Evolutionary conservation across 2,113 vertebrate species (phyloP).

Genomic region (Eleginops maclovinus): DNA sequence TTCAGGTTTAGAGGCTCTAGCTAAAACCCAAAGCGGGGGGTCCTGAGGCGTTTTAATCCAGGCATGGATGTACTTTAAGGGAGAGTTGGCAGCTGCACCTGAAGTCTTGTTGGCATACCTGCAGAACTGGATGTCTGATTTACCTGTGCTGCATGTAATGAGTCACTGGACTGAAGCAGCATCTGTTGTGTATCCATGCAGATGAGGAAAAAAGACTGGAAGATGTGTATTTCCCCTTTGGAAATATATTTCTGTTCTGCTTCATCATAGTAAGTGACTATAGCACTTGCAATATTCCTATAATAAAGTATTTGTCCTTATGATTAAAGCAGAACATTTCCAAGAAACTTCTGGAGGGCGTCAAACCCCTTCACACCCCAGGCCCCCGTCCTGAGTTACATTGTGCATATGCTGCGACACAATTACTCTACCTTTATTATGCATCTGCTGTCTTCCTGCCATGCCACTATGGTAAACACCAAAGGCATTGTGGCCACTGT

Average conservation of each 20-base stretch:
- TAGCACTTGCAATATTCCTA: neutral
- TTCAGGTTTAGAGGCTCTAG: conserved; percentile 6
- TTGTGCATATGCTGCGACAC: conserved; percentile 57
- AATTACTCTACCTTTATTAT: conserved; percentile 65
- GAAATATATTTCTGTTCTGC: neutral
- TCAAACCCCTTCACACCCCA: conserved; percentile 7
- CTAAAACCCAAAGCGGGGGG: conserved; percentile 14
- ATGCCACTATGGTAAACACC: conserved; percentile 34
- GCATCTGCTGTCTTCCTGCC: conserved; percentile 29
- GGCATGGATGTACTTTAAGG: conserved; percentile 12
- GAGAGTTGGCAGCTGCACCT: conserved; percentile 20
- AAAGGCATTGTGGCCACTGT: conserved; percentile 66
- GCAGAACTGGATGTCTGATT: conserved; percentile 5
- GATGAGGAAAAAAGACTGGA: conserved; percentile 14
- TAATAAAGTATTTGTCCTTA: conserved; percentile 11
- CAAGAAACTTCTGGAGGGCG: conserved; percentile 21
- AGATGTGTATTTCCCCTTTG: neutral
- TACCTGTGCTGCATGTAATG: conserved; percentile 22
- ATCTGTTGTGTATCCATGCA: conserved; percentile 18
- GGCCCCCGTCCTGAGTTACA: conserved; percentile 42
- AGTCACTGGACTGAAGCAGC: neutral
- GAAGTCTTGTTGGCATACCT: conserved; percentile 15
- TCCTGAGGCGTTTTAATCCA: conserved; percentile 20
- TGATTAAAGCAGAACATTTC: neutral
- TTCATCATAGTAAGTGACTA: neutral